Evolutionary conservation across 2,113 vertebrate genomes (phyloP).

Genomic region (Hippocampus zosterae): DNA sequence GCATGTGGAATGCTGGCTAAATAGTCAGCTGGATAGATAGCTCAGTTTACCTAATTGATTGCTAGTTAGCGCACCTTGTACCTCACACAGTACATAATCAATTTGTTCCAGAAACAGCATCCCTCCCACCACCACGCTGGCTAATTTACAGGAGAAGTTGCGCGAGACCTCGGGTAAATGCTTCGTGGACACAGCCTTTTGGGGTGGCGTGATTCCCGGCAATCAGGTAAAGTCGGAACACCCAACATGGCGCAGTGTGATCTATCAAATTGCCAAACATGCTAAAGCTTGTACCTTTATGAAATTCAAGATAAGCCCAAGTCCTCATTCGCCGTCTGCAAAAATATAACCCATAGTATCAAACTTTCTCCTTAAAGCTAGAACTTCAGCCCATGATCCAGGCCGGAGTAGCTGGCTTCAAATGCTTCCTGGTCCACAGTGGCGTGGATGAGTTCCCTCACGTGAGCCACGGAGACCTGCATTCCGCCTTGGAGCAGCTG

Average conservation of each 20-base stretch:
- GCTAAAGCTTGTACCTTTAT: background rate
- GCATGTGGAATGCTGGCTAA: too few relatives aligned
- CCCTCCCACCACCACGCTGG: slow-evolving; percentile 76
- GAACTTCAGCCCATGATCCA: slow-evolving; percentile 75
- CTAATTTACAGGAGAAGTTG: slow-evolving; percentile 68
- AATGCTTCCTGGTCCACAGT: slow-evolving; percentile 81
- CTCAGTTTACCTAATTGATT: too few relatives aligned
- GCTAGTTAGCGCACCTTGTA: too few relatives aligned
- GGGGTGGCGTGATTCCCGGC: slow-evolving; percentile 78
- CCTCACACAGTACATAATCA: background rate
- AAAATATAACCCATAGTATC: background rate
- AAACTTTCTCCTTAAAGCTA: slow-evolving; percentile 41
- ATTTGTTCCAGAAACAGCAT: slow-evolving; percentile 67
- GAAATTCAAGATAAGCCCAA: too few relatives aligned
- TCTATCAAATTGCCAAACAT: background rate
- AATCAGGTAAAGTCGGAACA: slow-evolving; percentile 67
- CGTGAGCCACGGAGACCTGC: slow-evolving; percentile 70
- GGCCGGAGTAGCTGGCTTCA: slow-evolving; percentile 78
- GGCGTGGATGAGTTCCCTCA: slow-evolving; percentile 80
- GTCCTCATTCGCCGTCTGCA: too few relatives aligned
- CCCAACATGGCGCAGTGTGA: too few relatives aligned
- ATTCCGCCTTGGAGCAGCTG: slow-evolving; percentile 73
- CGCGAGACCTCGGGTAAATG: slow-evolving; percentile 68
- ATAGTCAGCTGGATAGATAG: too few relatives aligned
- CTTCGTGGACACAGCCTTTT: slow-evolving; percentile 79